Conservation (phyloP, 2,797 vertebrate species). For the Novumbra hubbsi region DNA sequence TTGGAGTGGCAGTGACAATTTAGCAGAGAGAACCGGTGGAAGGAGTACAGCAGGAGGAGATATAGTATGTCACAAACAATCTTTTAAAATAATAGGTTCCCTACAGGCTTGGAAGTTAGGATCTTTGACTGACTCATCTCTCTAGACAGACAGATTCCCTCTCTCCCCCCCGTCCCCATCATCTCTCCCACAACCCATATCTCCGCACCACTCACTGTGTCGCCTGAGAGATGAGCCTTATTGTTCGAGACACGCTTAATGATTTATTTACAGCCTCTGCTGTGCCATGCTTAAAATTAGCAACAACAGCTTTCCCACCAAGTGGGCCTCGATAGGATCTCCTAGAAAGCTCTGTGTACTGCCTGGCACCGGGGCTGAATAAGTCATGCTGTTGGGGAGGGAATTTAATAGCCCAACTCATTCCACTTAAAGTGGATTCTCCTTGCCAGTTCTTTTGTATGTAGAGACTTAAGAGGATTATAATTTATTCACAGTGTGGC, state of each 20-base stretch:
- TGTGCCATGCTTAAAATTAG: slow-evolving; percentile 49
- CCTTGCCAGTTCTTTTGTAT: background rate
- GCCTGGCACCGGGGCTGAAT: slow-evolving; percentile 23
- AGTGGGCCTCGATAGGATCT: slow-evolving; percentile 27
- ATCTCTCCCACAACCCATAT: slow-evolving; percentile 23
- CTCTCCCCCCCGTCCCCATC: slow-evolving; percentile 13
- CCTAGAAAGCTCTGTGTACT: slow-evolving; percentile 25
- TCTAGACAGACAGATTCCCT: background rate
- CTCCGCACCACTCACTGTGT: slow-evolving; percentile 15
- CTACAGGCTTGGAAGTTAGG: background rate
- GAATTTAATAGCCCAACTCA: background rate
- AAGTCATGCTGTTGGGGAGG: slow-evolving; percentile 17
- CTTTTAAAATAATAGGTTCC: background rate
- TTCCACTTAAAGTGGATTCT: slow-evolving; percentile 7
- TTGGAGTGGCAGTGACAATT: too few species aligned
- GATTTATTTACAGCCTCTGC: slow-evolving; percentile 62
- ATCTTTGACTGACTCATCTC: slow-evolving; percentile 3
- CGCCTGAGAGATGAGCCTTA: slow-evolving; percentile 43
- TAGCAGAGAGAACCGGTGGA: too few species aligned
- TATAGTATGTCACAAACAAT: background rate
- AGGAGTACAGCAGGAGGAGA: background rate
- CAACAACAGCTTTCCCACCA: slow-evolving; percentile 40
- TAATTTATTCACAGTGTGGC: background rate
- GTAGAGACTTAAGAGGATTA: slow-evolving; percentile 2
- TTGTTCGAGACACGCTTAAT: slow-evolving; percentile 59